Percentiles rank a stretch among this genome's conserved stretches.
phyloP scores from a whole-genome alignment of 2,797 vertebrate genomes.

The Chaetophractus vellerosus region DNA sequence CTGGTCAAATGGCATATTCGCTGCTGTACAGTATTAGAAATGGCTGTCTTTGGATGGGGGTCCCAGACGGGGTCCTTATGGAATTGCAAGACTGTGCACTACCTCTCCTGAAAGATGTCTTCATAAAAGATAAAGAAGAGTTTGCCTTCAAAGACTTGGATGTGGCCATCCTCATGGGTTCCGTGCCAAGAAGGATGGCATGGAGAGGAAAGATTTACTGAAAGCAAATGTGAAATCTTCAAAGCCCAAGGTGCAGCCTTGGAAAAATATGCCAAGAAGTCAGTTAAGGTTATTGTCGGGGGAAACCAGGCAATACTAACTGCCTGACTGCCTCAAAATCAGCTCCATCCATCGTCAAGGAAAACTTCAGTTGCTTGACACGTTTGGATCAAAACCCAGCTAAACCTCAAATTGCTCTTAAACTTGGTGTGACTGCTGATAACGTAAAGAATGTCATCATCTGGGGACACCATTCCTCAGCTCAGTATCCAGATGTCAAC shows the following conservation, averaged over 20 bases:
- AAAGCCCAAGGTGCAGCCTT: constrained; percentile 94
- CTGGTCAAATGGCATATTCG: constrained; percentile 98
- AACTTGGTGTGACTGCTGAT: constrained; percentile 92
- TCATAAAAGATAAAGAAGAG: constrained; percentile 95
- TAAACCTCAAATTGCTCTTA: constrained; percentile 95
- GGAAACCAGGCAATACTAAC: constrained; percentile 97
- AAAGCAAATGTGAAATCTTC: constrained; percentile 96
- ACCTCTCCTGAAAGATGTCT: constrained; percentile 95
- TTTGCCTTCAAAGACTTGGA: constrained; percentile 96
- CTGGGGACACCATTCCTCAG: constrained; percentile 97
- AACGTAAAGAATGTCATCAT: constrained; percentile 95
- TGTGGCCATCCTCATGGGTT: constrained; percentile 94
- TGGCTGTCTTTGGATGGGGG: constrained; percentile 95
- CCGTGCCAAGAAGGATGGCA: constrained; percentile 95
- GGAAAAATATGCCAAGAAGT: constrained; percentile 95
- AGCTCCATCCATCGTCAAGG: constrained; percentile 95
- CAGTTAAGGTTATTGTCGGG: constrained; percentile 96
- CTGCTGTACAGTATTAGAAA: constrained; percentile 94
- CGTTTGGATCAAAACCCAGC: constrained; percentile 96
- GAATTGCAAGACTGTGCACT: constrained; percentile 89
- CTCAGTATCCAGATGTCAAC: constrained; percentile 96
- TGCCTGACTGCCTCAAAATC: constrained; percentile 95
- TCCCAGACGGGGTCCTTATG: constrained; percentile 95
- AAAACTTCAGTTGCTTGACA: constrained; percentile 96
- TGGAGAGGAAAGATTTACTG: constrained; percentile 96